Evolutionary conservation across 2,888 invertebrate species (phyloP).

Genomic region (Andrena trimmerana): DNA sequence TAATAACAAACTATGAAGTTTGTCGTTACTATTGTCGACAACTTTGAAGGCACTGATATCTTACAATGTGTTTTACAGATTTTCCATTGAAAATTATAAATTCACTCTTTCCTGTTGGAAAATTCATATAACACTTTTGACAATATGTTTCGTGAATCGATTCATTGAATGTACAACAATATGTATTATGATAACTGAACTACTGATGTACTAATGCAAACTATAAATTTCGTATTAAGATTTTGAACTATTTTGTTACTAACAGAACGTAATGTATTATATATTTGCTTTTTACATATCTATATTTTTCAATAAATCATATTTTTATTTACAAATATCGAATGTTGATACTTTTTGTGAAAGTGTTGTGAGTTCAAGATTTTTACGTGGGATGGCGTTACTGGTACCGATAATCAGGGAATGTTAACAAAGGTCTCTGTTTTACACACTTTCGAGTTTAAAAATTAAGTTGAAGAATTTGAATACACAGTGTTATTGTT

Average conservation of each 20-base stretch:
- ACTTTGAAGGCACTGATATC: no score
- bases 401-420: not conserved
- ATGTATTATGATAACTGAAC: not conserved
- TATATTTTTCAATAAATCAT: not conserved
- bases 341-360: not conserved
- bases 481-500: not conserved
- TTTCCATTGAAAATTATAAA: no score
- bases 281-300: not conserved
- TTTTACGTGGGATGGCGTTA: conserved; percentile 31
- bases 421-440: conserved; percentile 3
- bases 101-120: no score
- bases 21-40: no score
- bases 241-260: not conserved
- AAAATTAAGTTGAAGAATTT: not conserved
- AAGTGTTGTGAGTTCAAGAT: not conserved
- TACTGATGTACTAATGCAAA: not conserved
- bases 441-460: not conserved
- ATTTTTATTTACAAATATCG: not conserved
- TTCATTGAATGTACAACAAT: not conserved
- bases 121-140: no score
- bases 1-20: no score
- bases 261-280: not conserved
- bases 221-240: not conserved
- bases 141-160: not conserved
- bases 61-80: no score